A percentile compares a stretch with the other conserved stretches of the same genome.
Evolutionary conservation across 2,888 invertebrate genomes (phyloP).

Genomic region (Trissoscelio sp.): DNA sequence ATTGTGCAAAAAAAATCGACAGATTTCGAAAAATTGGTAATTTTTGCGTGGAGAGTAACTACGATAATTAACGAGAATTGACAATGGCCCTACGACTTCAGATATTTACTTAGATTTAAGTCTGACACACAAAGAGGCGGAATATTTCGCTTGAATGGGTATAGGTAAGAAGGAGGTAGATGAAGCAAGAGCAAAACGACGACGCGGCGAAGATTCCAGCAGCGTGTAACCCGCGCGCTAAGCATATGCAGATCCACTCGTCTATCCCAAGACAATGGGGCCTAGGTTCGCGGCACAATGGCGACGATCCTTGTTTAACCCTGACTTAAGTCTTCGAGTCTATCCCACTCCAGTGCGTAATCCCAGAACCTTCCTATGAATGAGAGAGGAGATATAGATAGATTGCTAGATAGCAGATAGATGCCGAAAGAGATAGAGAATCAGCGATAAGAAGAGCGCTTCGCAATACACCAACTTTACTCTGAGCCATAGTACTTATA

Average conservation of each 20-base stretch:
- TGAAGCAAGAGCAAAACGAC: constrained; percentile 74
- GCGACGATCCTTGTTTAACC: constrained; percentile 83
- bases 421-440: constrained; percentile 66
- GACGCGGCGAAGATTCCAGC: constrained; percentile 73
- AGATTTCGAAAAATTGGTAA: no score
- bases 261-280: constrained; percentile 82
- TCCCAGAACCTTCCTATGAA: constrained; percentile 81
- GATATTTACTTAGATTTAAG: constrained; percentile 64
- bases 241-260: constrained; percentile 84
- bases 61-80: constrained; percentile 45
- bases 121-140: constrained; percentile 51
- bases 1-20: no score
- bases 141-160: constrained; percentile 65
- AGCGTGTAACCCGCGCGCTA: constrained; percentile 81
- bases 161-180: constrained; percentile 70
- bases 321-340: constrained; percentile 83
- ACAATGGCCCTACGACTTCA: constrained; percentile 41
- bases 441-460: constrained; percentile 67
- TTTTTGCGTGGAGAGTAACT: constrained; percentile 30
- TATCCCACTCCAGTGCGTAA: constrained; percentile 82
- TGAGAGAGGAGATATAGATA: constrained; percentile 71
- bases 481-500: constrained; percentile 71
- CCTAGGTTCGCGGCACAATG: constrained; percentile 81
- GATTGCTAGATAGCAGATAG: constrained; percentile 64
- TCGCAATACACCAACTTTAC: constrained; percentile 66